A percentile compares a stretch with the other conserved stretches of the same genome.
These are phyloP conservation scores for Dexiosoma caninum DNA, from an alignment of 2,888 invertebrate species.

Conservation along the genomic window DNA sequence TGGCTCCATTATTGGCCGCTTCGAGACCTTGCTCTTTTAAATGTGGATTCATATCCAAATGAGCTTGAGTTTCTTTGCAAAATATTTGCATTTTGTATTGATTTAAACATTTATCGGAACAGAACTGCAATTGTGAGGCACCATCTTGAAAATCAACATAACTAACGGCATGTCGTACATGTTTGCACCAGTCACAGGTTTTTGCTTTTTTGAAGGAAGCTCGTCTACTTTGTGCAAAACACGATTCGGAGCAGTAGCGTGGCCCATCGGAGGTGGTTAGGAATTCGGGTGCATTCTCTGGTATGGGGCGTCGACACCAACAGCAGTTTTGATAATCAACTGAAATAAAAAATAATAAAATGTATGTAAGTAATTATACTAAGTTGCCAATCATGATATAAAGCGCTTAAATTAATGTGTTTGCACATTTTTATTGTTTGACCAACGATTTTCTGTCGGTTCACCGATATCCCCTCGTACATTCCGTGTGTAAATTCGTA, in stretches of 20 bases:
- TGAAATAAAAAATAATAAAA: slow-evolving; percentile 61
- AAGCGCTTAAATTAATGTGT: background rate
- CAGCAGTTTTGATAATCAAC: slow-evolving; percentile 83
- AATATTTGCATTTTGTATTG: slow-evolving; percentile 99
- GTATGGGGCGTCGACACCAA: slow-evolving; percentile 85
- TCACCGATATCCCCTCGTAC: too few species aligned
- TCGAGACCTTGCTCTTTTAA: slow-evolving; percentile 79
- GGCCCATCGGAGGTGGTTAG: slow-evolving; percentile 78
- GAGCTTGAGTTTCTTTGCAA: slow-evolving; percentile 94
- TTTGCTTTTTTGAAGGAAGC: slow-evolving; percentile 94
- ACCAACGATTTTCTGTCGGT: too few species aligned
- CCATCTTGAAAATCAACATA: slow-evolving; percentile 96
- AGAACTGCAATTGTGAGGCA: slow-evolving; percentile 93
- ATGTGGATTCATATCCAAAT: slow-evolving; percentile 90
- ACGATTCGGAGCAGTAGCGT: slow-evolving; percentile 89
- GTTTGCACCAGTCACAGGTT: slow-evolving; percentile 96
- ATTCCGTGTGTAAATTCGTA: too few species aligned
- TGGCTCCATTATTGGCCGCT: slow-evolving; percentile 71
- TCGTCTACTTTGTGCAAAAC: slow-evolving; percentile 92
- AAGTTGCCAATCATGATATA: too few species aligned
- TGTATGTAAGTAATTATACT: background rate
- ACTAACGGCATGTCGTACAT: slow-evolving; percentile 92
- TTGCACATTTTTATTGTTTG: too few species aligned
- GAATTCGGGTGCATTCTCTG: slow-evolving; percentile 80
- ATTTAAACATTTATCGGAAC: slow-evolving; percentile 94